Evolutionary conservation across 2,888 invertebrate species (phyloP).

Genomic region (Dryomyza anilis): DNA sequence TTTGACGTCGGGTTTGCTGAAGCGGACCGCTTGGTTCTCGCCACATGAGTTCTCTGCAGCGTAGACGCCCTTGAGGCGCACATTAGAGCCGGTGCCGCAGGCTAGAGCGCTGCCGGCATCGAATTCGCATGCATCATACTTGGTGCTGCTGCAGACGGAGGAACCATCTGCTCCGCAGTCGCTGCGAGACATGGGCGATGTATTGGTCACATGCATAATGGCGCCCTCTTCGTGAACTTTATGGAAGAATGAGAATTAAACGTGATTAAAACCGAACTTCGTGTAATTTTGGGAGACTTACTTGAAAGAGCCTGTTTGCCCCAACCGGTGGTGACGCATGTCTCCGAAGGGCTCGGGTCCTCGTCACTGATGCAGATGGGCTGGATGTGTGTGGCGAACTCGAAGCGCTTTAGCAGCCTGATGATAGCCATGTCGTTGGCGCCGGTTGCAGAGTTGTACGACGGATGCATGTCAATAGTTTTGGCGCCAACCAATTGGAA

Average conservation of each 20-base stretch:
- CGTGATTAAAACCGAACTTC: too few species aligned
- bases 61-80: slow-evolving; percentile 75
- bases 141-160: slow-evolving; percentile 70
- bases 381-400: slow-evolving; percentile 73
- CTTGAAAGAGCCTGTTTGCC: slow-evolving; percentile 79
- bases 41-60: slow-evolving; percentile 76
- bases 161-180: slow-evolving; percentile 51
- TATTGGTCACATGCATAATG: slow-evolving; percentile 75
- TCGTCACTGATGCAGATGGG: slow-evolving; percentile 75
- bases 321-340: slow-evolving; percentile 83
- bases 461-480: slow-evolving; percentile 73
- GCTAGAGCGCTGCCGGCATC: slow-evolving; percentile 83
- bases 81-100: slow-evolving; percentile 73
- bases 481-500: slow-evolving; percentile 78
- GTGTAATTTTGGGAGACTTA: slow-evolving; percentile 62
- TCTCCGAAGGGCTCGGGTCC: slow-evolving; percentile 64
- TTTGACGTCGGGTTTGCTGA: slow-evolving; percentile 68
- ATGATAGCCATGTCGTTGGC: slow-evolving; percentile 76
- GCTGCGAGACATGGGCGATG: slow-evolving; percentile 69
- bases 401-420: slow-evolving; percentile 68
- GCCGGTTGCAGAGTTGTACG: slow-evolving; percentile 67
- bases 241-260: neutral
- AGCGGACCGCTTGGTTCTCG: slow-evolving; percentile 65
- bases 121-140: slow-evolving; percentile 77
- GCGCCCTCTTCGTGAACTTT: slow-evolving; percentile 76